phyloP scores from a whole-genome alignment of 1,140 invertebrate genomes.

The Stegodyphus mimosarum region DNA sequence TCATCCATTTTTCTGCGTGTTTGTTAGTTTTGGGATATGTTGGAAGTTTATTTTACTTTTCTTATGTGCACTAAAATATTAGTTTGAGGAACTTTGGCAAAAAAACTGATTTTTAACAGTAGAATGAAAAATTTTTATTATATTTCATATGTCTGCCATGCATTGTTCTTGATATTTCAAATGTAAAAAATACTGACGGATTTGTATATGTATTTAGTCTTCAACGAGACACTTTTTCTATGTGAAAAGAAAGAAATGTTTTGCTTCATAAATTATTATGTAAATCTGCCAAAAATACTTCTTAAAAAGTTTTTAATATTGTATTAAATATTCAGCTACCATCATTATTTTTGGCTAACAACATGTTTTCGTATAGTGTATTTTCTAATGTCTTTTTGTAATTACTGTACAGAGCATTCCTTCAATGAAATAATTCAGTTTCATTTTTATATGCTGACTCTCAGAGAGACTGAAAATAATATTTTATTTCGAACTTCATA shows the following conservation, averaged over 20 bases:
- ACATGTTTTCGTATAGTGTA: not conserved
- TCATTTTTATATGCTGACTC: not conserved
- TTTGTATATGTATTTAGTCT: not conserved
- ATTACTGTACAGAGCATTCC: not conserved
- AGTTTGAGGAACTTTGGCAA: no score
- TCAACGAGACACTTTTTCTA: not conserved
- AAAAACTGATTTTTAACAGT: no score
- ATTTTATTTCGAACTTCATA: not conserved
- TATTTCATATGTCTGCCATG: no score
- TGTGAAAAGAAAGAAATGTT: not conserved
- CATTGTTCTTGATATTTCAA: no score
- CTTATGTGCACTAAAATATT: no score
- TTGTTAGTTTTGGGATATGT: no score
- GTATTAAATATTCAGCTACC: not conserved
- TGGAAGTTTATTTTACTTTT: no score
- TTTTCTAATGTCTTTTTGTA: constrained; percentile 14
- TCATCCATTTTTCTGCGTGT: no score
- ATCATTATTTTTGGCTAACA: not conserved
- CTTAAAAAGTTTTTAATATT: not conserved
- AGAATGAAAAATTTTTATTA: no score
- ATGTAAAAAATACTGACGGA: no score
- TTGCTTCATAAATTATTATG: not conserved
- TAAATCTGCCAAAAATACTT: not conserved
- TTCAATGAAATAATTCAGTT: no score
- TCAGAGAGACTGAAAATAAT: not conserved